A percentile compares a stretch with the other conserved stretches of the same genome.
Conservation (phyloP, 2,888 invertebrate species). For the Temnothorax rugatulus region DNA sequence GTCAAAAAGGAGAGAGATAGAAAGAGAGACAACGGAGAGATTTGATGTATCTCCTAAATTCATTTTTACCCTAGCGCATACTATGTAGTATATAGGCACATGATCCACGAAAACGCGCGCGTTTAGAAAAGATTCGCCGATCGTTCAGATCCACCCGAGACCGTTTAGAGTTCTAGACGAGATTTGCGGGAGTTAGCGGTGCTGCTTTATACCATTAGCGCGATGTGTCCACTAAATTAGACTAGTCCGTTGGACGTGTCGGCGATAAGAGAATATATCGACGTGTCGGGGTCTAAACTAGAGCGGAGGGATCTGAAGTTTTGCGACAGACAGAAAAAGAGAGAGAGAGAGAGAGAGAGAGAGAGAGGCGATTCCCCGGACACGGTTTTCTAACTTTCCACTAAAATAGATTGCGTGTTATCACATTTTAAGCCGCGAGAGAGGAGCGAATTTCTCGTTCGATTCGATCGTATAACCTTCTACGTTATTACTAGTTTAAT, state of each 20-base stretch:
- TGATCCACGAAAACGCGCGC: constrained; percentile 20
- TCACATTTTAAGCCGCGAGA: constrained; percentile 73
- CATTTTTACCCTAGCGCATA: constrained; percentile 8
- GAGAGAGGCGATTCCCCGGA: constrained; percentile 6
- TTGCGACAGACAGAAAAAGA: constrained; percentile 2
- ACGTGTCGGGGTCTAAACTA: constrained; percentile 33
- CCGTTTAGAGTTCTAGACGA: constrained; percentile 21
- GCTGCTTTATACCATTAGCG: not conserved
- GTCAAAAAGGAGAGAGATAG: not conserved
- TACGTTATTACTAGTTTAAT: constrained; percentile 27
- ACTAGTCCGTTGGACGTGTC: constrained; percentile 27
- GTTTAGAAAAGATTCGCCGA: not conserved
- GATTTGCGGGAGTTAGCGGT: constrained; percentile 5
- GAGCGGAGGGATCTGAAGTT: constrained; percentile 41
- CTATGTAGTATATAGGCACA: constrained; percentile 35
- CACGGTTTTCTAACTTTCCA: not conserved
- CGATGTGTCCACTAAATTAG: constrained; percentile 20
- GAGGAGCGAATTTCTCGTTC: constrained; percentile 67
- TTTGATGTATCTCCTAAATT: constrained; percentile 21
- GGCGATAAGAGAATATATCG: constrained; percentile 37
- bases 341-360: not conserved
- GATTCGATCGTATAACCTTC: constrained; percentile 29
- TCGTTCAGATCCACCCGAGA: not conserved
- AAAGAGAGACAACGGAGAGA: not conserved
- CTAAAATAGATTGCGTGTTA: constrained; percentile 46